phyloP scores from a whole-genome alignment of 1,140 invertebrate species.

The Drosophila sp. region DNA sequence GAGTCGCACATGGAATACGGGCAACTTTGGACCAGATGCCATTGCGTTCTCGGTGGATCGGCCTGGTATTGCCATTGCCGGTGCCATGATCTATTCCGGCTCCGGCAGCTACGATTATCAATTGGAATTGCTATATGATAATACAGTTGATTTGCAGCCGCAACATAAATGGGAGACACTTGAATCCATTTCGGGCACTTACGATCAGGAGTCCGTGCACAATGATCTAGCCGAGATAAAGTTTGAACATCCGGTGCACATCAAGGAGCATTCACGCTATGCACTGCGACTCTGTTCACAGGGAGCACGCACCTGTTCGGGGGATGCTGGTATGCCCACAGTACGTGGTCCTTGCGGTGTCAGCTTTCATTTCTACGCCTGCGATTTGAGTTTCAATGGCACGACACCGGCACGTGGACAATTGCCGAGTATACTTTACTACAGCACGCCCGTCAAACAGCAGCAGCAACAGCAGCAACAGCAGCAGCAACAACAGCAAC shows the following conservation, averaged over 20 bases:
- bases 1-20: conserved; percentile 97
- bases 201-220: conserved; percentile 87
- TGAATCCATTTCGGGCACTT: conserved; percentile 77
- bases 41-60: conserved; percentile 97
- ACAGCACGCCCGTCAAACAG: conserved; percentile 85
- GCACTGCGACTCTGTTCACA: conserved; percentile 95
- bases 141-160: conserved; percentile 85
- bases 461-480: conserved; percentile 11
- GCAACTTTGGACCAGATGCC: conserved; percentile 98
- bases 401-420: conserved; percentile 97
- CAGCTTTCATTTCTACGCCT: conserved; percentile 95
- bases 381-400: conserved; percentile 97
- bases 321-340: conserved; percentile 93
- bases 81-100: conserved; percentile 94
- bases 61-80: conserved; percentile 94
- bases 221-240: conserved; percentile 94
- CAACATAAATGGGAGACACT: conserved; percentile 84
- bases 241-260: conserved; percentile 94
- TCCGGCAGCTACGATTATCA: conserved; percentile 95
- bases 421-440: conserved; percentile 97
- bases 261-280: conserved; percentile 96
- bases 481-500: conserved; percentile 19
- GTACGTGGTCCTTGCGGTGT: conserved; percentile 97
- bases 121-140: conserved; percentile 95
- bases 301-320: conserved; percentile 96